These are phyloP conservation scores for Pachycephus smyrnensis DNA, from an alignment of 2,888 invertebrate genomes.

Conservation along the genomic window DNA sequence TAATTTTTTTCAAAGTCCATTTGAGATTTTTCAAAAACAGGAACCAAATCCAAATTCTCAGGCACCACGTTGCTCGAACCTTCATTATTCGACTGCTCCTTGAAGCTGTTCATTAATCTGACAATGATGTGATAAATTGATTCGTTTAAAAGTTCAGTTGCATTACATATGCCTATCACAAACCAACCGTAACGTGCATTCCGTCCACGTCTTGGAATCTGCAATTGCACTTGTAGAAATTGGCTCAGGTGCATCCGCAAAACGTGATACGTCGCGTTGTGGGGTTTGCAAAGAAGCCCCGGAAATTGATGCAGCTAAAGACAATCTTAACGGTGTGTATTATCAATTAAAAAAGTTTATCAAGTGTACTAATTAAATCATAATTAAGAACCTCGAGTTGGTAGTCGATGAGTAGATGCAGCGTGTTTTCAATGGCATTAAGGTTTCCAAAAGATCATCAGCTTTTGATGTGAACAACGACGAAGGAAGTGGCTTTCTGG, in stretches of 20 bases:
- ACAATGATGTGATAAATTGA: background rate
- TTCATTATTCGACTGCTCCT: background rate
- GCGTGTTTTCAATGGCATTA: slow-evolving; percentile 20
- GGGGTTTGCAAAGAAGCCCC: background rate
- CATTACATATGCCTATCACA: background rate
- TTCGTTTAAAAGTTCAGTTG: background rate
- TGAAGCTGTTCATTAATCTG: background rate
- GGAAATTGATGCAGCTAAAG: background rate
- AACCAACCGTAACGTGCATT: background rate
- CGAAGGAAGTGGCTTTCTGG: slow-evolving; percentile 20
- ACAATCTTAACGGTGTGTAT: background rate
- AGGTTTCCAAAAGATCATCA: slow-evolving; percentile 20
- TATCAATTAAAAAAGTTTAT: background rate
- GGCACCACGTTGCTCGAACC: background rate
- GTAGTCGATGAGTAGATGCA: slow-evolving; percentile 24
- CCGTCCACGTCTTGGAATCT: background rate
- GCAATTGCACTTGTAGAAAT: background rate
- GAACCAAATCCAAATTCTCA: background rate
- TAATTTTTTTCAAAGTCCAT: background rate
- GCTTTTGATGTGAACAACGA: slow-evolving; percentile 18
- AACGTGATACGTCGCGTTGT: background rate
- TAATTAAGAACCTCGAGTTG: background rate
- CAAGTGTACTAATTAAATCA: background rate
- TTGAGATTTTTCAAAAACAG: background rate
- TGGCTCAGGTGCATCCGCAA: background rate